These are phyloP conservation scores for Noctua pronuba DNA, from an alignment of 2,888 invertebrate species.

Conservation along the genomic window DNA sequence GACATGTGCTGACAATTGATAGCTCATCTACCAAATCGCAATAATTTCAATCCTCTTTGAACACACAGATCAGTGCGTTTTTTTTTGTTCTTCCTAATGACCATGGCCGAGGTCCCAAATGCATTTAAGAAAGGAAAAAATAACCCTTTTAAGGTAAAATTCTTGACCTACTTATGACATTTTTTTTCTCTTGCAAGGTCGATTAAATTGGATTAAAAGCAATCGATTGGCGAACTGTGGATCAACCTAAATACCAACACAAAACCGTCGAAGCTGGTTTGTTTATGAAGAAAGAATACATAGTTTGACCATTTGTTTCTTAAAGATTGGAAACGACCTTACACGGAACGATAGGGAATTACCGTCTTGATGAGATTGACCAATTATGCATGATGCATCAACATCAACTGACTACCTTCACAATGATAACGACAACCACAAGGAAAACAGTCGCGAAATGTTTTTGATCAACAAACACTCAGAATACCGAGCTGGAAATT, in stretches of 20 bases:
- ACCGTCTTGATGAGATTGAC: background rate
- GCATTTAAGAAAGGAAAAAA: conserved; percentile 2
- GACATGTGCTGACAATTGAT: conserved; percentile 2
- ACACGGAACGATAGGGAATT: background rate
- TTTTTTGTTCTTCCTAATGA: background rate
- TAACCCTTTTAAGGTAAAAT: conserved; percentile 9
- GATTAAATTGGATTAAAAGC: conserved; percentile 15
- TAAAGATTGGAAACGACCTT: conserved; percentile 8
- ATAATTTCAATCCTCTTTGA: background rate
- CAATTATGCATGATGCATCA: conserved; percentile 4
- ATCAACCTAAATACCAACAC: conserved; percentile 4
- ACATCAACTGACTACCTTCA: background rate
- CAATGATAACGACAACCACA: background rate
- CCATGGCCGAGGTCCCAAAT: background rate
- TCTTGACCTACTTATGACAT: conserved; percentile 16
- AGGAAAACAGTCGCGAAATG: background rate
- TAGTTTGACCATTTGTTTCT: background rate
- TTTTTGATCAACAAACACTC: background rate
- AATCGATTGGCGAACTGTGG: background rate
- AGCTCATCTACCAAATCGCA: conserved; percentile 2
- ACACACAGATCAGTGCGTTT: background rate
- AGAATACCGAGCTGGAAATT: background rate
- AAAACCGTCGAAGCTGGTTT: background rate
- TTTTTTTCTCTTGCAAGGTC: background rate
- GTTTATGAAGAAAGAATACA: background rate